Base-by-base conservation (phyloP, 2,113 vertebrate species). In the Xyrauchen texanus region DNA sequence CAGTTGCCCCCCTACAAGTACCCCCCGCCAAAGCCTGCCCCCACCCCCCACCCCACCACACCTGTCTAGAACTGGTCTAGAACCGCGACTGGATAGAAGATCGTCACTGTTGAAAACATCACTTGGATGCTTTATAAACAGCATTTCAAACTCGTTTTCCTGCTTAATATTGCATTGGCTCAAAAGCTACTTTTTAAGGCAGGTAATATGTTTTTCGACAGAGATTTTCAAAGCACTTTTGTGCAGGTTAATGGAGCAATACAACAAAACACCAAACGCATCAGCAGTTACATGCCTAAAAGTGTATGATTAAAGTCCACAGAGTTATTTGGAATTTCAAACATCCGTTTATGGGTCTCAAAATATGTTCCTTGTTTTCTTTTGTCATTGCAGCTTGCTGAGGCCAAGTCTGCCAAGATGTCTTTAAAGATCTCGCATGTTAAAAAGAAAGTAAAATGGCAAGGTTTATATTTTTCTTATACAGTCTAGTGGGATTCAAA, bases 371-470 rank as follows among this genome's bases (percentile, higher is more conserved):
- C n/a, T 6, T 8, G 21, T 16, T 49, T 58, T 62, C 61, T 51
- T 78, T 82, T 79, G 70, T 79, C 42, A 5, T 47, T 3, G 13
- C 62, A 63, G 63, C 62, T 72, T 65, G n/a, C 66, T 72, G 8
- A 34, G 21, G 8, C 16, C 55, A 63, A 72, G 61, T 75, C 45
- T 0, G 6, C 15, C 46, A 11, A 49, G 57, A 62, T 34, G 57
- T 34, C 16, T 46, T 72, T 65, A 42, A 44, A 55, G 68, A 10
- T 8, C 64, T 12, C 12, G 10, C 53, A 60, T n/a, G 47, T 64
- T 78, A 53, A 13, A 77, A 68, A n/a, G 34, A 62, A 72, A 63
- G 42, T 47, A 68, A 61, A 78, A 69, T 55, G 6, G 64, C 74
- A 77, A 74, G 64, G 66, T 72, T 60, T 60, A 60, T 34, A n/a